Conservation (phyloP, 2,113 vertebrate genomes). For the Cyanoramphus novaezelandiae region DNA sequence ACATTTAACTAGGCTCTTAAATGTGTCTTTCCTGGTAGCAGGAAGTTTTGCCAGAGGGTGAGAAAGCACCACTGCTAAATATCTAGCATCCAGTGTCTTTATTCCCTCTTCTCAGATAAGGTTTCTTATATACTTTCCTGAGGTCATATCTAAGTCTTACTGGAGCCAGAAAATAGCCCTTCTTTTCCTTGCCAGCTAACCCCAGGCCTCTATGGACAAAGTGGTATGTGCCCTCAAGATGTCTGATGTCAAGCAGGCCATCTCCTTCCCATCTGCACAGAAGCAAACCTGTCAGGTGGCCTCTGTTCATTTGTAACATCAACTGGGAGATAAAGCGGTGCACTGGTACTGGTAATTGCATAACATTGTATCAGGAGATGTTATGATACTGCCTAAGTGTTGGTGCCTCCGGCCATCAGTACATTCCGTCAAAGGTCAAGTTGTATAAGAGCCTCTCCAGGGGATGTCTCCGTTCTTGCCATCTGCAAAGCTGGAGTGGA, state of each 20-base stretch:
- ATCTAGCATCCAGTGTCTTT: background rate
- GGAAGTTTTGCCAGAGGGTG: background rate
- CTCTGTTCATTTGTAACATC: background rate
- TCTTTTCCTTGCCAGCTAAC: background rate
- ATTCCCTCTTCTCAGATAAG: background rate
- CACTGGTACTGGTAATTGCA: background rate
- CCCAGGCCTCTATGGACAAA: background rate
- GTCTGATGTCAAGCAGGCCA: background rate
- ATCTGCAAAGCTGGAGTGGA: background rate
- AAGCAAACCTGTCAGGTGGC: background rate
- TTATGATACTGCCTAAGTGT: background rate
- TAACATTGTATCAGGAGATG: slow-evolving; percentile 12
- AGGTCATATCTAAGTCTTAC: background rate
- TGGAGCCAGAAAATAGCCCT: slow-evolving; percentile 19
- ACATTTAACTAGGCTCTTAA: background rate
- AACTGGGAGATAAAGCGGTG: background rate
- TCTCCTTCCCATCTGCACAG: background rate
- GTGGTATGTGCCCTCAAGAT: background rate
- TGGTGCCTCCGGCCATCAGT: background rate
- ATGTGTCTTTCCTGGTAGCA: background rate
- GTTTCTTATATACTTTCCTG: background rate
- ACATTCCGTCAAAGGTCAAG: slow-evolving; percentile 3
- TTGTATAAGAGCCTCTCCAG: background rate
- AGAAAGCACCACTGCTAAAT: background rate
- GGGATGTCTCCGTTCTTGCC: background rate